Evolutionary conservation across 2,888 invertebrate species (phyloP).

Genomic region (Ypsolopha sequella): DNA sequence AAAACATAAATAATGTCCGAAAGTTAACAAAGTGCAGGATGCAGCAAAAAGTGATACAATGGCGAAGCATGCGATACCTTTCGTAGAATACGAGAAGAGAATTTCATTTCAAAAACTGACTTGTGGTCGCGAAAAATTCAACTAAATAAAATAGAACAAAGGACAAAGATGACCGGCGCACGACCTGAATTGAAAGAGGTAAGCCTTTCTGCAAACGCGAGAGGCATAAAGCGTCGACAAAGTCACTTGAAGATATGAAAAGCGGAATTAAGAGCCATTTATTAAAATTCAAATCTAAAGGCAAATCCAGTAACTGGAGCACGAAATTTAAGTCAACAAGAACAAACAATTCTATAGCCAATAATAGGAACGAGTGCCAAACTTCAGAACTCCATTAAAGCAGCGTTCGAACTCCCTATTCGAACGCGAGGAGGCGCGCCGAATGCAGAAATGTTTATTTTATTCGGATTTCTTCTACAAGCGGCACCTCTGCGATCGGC

Average conservation of each 20-base stretch:
- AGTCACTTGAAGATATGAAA: background rate
- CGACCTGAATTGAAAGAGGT: slow-evolving; percentile 7
- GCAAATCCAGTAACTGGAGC: slow-evolving; percentile 30
- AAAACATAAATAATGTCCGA: slow-evolving; percentile 53
- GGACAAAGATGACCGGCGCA: slow-evolving; percentile 36
- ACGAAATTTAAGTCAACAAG: slow-evolving; percentile 58
- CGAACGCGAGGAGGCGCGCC: slow-evolving; percentile 42
- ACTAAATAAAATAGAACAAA: slow-evolving; percentile 46
- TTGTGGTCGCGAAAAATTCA: slow-evolving; percentile 46
- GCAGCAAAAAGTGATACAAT: slow-evolving; percentile 67
- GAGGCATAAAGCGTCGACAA: background rate
- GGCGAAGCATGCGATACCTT: slow-evolving; percentile 65
- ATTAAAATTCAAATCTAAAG: background rate
- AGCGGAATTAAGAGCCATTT: background rate
- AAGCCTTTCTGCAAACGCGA: no score
- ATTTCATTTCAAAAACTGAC: slow-evolving; percentile 59
- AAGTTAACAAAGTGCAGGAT: slow-evolving; percentile 47
- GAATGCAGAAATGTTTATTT: slow-evolving; percentile 58
- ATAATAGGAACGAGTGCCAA: slow-evolving; percentile 59
- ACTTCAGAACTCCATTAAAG: slow-evolving; percentile 62
- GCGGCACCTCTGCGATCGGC: slow-evolving; percentile 51
- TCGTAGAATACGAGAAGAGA: slow-evolving; percentile 65
- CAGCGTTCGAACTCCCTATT: slow-evolving; percentile 54
- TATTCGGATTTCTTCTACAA: slow-evolving; percentile 56
- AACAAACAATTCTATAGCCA: slow-evolving; percentile 50